Percentiles rank a stretch among this genome's conserved stretches.
Conservation (phyloP, 2,113 vertebrate species). For the Grantiella picta region DNA sequence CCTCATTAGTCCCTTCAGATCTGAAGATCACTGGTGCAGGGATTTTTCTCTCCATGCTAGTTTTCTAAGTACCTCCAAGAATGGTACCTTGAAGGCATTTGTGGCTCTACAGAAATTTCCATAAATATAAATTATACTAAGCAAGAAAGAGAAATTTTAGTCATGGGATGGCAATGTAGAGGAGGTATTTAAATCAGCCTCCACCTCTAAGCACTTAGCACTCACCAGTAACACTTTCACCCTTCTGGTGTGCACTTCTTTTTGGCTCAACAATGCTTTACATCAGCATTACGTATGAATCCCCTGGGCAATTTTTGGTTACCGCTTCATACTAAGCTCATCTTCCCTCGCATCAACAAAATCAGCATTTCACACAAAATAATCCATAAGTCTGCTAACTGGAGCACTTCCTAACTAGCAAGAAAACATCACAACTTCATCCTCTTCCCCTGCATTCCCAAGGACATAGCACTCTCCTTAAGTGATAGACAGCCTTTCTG, state of each 20-base stretch:
- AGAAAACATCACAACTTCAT: neutral
- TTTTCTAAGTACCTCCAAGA: neutral
- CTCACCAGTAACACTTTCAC: neutral
- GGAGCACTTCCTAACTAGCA: neutral
- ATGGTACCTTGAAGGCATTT: neutral
- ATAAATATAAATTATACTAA: neutral
- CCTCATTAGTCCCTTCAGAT: neutral
- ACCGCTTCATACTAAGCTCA: neutral
- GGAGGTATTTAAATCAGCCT: neutral
- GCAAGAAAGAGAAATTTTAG: neutral
- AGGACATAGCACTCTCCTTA: accelerated
- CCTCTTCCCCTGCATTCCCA: neutral
- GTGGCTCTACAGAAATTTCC: neutral
- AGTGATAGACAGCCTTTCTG: neutral
- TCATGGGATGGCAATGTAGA: neutral
- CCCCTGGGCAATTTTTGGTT: neutral
- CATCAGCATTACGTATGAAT: neutral
- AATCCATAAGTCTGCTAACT: neutral
- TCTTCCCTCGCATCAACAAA: neutral
- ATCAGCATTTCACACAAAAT: neutral
- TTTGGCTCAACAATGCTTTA: neutral
- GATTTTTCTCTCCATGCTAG: neutral
- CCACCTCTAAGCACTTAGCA: neutral
- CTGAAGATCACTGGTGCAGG: neutral
- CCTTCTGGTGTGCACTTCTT: neutral